phyloP scores from a whole-genome alignment of 2,113 vertebrate genomes.

The Tenrec ecaudatus region DNA sequence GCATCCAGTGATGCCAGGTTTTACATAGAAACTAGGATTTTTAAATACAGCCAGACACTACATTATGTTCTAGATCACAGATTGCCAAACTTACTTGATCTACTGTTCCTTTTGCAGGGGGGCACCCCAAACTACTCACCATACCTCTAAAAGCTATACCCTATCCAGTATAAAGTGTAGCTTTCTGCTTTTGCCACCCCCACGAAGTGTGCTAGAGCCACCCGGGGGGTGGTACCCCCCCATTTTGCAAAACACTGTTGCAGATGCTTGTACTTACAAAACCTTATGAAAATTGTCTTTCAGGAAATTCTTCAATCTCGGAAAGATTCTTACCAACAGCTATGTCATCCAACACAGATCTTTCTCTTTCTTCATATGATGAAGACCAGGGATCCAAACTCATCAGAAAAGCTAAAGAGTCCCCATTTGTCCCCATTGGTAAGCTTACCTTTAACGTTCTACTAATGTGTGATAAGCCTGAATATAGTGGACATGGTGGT shows the following conservation, averaged over 20 bases:
- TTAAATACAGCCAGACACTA: too few relatives aligned
- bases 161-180: too few relatives aligned
- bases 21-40: not conserved
- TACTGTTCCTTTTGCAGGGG: too few relatives aligned
- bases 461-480: not conserved
- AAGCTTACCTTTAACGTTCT: slow-evolving; percentile 65
- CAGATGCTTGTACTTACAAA: slow-evolving; percentile 41
- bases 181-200: too few relatives aligned
- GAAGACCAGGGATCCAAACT: slow-evolving; percentile 91
- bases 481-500: not conserved
- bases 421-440: slow-evolving; percentile 93
- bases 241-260: too few relatives aligned
- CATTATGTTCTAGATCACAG: too few relatives aligned
- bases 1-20: not conserved
- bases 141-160: too few relatives aligned
- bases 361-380: slow-evolving; percentile 80
- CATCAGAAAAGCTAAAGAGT: slow-evolving; percentile 90
- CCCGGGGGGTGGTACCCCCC: too few relatives aligned
- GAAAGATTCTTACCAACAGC: slow-evolving; percentile 4
- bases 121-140: too few relatives aligned
- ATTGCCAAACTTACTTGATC: too few relatives aligned
- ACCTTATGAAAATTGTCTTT: slow-evolving; percentile 55
- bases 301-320: slow-evolving; percentile 62
- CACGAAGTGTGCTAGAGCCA: too few relatives aligned
- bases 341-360: slow-evolving; percentile 85